Evolutionary conservation across 2,888 invertebrate species (phyloP).

Genomic region (Nephrocerus scutellatus): DNA sequence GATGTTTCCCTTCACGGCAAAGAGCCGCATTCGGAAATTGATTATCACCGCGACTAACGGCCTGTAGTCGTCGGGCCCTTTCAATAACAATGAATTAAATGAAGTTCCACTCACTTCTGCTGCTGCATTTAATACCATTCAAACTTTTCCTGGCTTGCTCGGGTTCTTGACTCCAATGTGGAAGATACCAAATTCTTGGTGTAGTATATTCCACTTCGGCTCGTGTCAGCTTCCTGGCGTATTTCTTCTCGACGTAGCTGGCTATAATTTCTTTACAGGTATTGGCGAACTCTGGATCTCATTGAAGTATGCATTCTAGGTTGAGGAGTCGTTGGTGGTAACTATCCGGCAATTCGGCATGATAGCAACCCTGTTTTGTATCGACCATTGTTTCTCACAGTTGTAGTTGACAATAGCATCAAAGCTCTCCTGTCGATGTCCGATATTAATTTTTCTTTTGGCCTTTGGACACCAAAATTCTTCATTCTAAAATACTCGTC

Average conservation of each 20-base stretch:
- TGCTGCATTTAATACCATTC: slow-evolving; percentile 35
- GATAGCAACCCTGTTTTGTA: no score
- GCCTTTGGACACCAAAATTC: no score
- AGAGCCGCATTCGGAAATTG: slow-evolving; percentile 33
- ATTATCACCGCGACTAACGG: slow-evolving; percentile 34
- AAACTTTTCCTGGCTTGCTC: slow-evolving; percentile 28
- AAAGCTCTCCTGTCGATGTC: no score
- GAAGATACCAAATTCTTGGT: slow-evolving; percentile 27
- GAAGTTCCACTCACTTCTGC: slow-evolving; percentile 26
- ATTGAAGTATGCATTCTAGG: slow-evolving; percentile 10
- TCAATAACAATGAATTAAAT: slow-evolving; percentile 28
- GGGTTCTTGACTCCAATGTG: slow-evolving; percentile 30
- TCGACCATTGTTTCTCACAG: no score
- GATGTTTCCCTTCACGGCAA: slow-evolving; percentile 33
- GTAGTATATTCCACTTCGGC: background rate
- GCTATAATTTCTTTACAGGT: slow-evolving; percentile 8
- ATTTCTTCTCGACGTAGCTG: slow-evolving; percentile 3
- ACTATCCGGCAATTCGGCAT: slow-evolving; percentile 4
- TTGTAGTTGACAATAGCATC: no score
- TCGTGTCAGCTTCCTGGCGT: slow-evolving; percentile 6
- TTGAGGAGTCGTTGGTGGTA: background rate
- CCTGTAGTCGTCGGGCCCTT: slow-evolving; percentile 34
- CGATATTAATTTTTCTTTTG: no score
- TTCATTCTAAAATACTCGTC: no score
- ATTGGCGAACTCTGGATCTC: slow-evolving; percentile 4